Evolutionary conservation across 1,140 invertebrate genomes (phyloP).

Genomic region (Liolophura sinensis): DNA sequence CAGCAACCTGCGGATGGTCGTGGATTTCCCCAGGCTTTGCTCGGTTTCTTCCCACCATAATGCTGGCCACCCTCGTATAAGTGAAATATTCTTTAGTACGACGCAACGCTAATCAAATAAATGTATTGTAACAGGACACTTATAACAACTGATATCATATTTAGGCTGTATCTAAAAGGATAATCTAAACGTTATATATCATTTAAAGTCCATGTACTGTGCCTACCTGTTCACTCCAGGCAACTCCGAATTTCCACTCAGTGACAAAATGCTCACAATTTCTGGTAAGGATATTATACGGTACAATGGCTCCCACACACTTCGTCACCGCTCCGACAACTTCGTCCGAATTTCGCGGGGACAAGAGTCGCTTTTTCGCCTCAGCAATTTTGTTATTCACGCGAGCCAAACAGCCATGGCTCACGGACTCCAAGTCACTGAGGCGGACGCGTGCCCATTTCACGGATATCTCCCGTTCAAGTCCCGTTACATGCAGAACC

Average conservation of each 20-base stretch:
- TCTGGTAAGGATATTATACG: constrained; percentile 41
- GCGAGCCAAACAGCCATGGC: constrained; percentile 35
- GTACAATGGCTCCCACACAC: constrained; percentile 29
- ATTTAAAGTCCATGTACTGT: too few species aligned
- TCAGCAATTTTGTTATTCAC: constrained; percentile 48
- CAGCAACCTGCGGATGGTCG: too few species aligned
- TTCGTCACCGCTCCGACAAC: constrained; percentile 28
- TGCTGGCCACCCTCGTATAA: too few species aligned
- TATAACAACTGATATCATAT: too few species aligned
- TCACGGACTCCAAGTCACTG: constrained; percentile 27
- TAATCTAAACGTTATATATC: too few species aligned
- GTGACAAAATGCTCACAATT: constrained; percentile 52
- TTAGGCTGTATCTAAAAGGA: too few species aligned
- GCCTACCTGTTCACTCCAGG: constrained; percentile 51
- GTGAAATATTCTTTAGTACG: too few species aligned
- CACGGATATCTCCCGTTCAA: constrained; percentile 22
- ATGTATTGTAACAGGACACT: too few species aligned
- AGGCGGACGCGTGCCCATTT: constrained; percentile 26
- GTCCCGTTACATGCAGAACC: constrained; percentile 38
- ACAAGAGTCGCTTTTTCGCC: constrained; percentile 34
- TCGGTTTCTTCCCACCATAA: too few species aligned
- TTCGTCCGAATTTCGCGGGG: constrained; percentile 29
- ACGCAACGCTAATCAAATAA: too few species aligned
- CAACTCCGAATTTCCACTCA: constrained; percentile 44
- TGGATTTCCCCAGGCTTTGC: too few species aligned